A percentile compares a stretch with the other conserved stretches of the same genome.
These are phyloP conservation scores for Chymomyza procnemis DNA, from an alignment of 2,888 invertebrate species.

Conservation along the genomic window DNA sequence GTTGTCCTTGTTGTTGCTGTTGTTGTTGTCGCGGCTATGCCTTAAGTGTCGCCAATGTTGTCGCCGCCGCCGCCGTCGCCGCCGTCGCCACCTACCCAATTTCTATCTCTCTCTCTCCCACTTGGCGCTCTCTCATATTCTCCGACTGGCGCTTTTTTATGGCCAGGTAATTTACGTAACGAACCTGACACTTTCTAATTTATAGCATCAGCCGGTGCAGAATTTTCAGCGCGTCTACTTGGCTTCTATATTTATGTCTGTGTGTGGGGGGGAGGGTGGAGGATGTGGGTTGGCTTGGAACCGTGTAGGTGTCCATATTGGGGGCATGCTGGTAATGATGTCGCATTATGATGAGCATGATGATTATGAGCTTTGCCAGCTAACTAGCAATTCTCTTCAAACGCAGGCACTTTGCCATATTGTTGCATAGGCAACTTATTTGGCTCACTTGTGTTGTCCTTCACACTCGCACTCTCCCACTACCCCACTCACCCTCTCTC, in stretches of 20 bases:
- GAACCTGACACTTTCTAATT: constrained; percentile 75
- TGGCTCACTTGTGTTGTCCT: background rate
- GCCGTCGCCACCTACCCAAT: background rate
- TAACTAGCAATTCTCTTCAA: background rate
- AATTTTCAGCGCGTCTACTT: constrained; percentile 32
- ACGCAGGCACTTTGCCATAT: background rate
- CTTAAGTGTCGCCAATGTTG: constrained; percentile 35
- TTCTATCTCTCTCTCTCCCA: constrained; percentile 25
- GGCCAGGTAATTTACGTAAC: constrained; percentile 74
- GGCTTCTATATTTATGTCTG: background rate
- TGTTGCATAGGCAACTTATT: background rate
- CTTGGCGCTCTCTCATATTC: constrained; percentile 16
- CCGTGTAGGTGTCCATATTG: background rate
- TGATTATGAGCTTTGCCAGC: background rate
- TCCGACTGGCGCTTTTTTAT: constrained; percentile 48
- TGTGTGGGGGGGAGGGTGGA: background rate
- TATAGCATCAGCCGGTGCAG: constrained; percentile 50
- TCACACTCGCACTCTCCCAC: background rate
- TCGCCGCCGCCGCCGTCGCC: constrained; percentile 9
- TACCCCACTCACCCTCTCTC: background rate
- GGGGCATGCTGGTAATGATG: constrained; percentile 23
- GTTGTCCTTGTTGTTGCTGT: background rate
- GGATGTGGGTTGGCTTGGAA: no score
- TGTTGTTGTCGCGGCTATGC: constrained; percentile 1
- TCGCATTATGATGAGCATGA: constrained; percentile 12